Evolutionary conservation across 2,797 vertebrate species (phyloP).

Genomic region (Numenius phaeopus): DNA sequence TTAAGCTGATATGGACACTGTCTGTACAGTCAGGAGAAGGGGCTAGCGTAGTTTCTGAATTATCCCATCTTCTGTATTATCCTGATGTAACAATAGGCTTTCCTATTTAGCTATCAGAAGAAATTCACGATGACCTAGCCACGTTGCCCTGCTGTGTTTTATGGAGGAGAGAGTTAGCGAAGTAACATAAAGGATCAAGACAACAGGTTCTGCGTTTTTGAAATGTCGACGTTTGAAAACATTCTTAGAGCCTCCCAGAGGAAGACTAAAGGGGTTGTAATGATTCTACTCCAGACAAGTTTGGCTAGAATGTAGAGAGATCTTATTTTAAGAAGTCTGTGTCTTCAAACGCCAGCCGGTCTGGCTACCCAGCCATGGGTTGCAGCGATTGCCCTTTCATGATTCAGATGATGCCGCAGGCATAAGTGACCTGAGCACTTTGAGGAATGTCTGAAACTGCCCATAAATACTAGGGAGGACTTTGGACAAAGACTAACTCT

Average conservation of each 20-base stretch:
- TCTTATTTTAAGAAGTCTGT: constrained; percentile 41
- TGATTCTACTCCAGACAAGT: constrained; percentile 17
- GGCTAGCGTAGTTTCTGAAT: neutral
- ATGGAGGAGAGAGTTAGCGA: constrained; percentile 8
- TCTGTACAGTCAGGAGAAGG: neutral
- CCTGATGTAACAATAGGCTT: constrained; percentile 1
- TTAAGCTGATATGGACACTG: neutral
- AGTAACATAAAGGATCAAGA: constrained; percentile 61
- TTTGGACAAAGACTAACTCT: constrained; percentile 12
- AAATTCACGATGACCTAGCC: constrained; percentile 19
- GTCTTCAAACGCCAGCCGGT: constrained; percentile 57
- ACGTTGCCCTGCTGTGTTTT: constrained; percentile 47
- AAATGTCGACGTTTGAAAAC: constrained; percentile 62
- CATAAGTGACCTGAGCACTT: constrained; percentile 19
- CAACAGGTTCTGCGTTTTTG: constrained; percentile 48
- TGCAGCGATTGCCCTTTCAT: constrained; percentile 12
- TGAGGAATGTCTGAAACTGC: constrained; percentile 18
- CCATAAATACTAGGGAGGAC: constrained; percentile 12
- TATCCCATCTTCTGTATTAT: constrained; percentile 21
- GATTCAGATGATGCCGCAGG: constrained; percentile 45
- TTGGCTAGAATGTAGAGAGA: constrained; percentile 24
- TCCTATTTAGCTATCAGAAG: constrained; percentile 31
- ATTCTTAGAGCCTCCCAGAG: constrained; percentile 45
- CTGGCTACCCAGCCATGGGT: constrained; percentile 16
- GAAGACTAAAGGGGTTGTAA: constrained; percentile 30